Base-by-base conservation (phyloP, 2,888 invertebrate genomes). In the Rhagium mordax region DNA sequence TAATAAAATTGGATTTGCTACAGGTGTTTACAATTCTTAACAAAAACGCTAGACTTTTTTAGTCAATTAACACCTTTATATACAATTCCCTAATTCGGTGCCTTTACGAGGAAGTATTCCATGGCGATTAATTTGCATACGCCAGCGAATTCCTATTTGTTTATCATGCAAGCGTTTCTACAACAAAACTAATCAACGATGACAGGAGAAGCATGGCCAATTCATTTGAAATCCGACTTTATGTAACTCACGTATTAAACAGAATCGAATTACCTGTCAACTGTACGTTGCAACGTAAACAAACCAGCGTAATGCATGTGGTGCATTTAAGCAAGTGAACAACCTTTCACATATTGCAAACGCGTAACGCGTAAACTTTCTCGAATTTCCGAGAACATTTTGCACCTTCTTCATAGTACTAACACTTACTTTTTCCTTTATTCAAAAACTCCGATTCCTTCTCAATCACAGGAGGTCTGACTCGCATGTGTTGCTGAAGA, bases 351-450 rank as follows among this genome's bases (percentile, higher is more conserved):
- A 61, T 69, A 65, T 71, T 72, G 74, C 74, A 70, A 74, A 70
- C 61, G 18, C 20, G 57, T 57, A 49, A 55, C 60, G 47, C 7
- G 21, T 49, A 16, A 16, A 21, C 27, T 60, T 59, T 49, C 51
- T 13, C 49, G 49, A 60, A 57, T 61, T n/a, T 48, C 47, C n/a
- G 15, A 41, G 47, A 48, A 24, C 21, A n/a, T 60, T 57, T 57
- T 24, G 15, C 64, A 13, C 29, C 51, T 71, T 33, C 60, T 51
- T 49, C 24, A 15, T 16, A 20, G 10, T 2, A 6, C n/a, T 24
- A 51, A 4, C 59, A 84, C 87, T 86, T 85, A 87, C 87, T 87
- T 83, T 86, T 87, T 75, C 85, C 86, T 79, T 86, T 87, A 69
- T 83, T 85, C 76, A 83, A 78, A 74, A 85, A 84, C 77, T 86